Conservation (phyloP, 1,140 invertebrate species). For the Apis florea region DNA sequence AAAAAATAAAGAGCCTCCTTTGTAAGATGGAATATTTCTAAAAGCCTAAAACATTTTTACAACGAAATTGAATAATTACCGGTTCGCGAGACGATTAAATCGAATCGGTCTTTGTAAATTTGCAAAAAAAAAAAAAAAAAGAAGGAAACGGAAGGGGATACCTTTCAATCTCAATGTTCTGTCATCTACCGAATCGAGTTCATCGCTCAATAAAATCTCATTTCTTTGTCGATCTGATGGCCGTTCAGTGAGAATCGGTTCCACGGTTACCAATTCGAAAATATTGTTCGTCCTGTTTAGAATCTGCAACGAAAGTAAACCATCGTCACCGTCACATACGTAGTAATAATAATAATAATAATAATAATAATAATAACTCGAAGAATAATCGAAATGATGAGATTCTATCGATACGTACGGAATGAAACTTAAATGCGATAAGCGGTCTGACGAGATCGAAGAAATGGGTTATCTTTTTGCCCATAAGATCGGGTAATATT, state of each 20-base stretch:
- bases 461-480: constrained; percentile 93
- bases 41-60: not conserved
- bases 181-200: constrained; percentile 83
- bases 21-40: not conserved
- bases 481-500: constrained; percentile 91
- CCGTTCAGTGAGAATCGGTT: constrained; percentile 87
- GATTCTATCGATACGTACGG: constrained; percentile 83
- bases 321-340: not conserved
- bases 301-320: constrained; percentile 84
- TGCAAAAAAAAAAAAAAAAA: not conserved
- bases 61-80: not conserved
- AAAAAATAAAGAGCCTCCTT: not conserved
- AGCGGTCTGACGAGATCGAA: constrained; percentile 95
- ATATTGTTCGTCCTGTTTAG: constrained; percentile 96
- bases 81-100: not conserved
- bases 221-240: constrained; percentile 80
- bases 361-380: no score
- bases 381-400: not conserved
- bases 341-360: no score
- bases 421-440: constrained; percentile 96
- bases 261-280: constrained; percentile 95
- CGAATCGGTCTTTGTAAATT: not conserved
- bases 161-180: constrained; percentile 91
- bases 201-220: constrained; percentile 83
- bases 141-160: constrained; percentile 67